Base-by-base conservation (phyloP, 2,797 vertebrate genomes). In the Coregonus suidteri region DNA sequence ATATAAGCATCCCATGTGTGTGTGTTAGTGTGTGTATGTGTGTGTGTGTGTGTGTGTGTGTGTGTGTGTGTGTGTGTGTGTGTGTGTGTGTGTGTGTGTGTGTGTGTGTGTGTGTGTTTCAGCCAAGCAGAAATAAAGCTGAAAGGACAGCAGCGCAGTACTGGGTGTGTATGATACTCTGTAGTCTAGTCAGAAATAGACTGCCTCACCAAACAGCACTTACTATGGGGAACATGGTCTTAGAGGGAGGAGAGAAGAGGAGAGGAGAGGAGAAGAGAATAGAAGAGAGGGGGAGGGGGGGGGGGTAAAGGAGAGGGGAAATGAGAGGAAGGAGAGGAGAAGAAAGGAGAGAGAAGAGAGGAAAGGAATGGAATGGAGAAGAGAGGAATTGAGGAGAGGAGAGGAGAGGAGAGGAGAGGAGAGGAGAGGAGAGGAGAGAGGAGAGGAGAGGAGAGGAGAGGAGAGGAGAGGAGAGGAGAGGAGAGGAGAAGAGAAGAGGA, bases 381-480 rank as follows among this genome's bases (percentile, higher is more conserved):
- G 68, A 47, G 53, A 59, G 34, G 52, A 31, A 1, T 25, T 25
- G 20, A 53, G 69, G 47, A 73, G 70, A 54, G 31, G 34, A 16
- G 68, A 54, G 79, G 53, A 4, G 31, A 69, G 47, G 18, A 35
- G 65, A 52, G 74, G 70, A 71, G 53, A 37, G 9, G 64, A 64
- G 67, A 52, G 35, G 20, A 41, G 41, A 71, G 13, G 25, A 35
- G 34, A 35, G 34, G 25, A 25, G 34, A 35, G 41, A 47, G 41
- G 41, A 9, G 7, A 2, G 41, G 41, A 47, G 9, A 47, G 41
- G 41, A 47, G 9, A 47, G 7, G 41, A 47, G 9, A 11, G 37
- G 71, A 66, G 71, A 52, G 68, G 56, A 30, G 75, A 68, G 73
- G 68, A 76, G 79, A 77, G 82, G 81, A 82, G 85, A 84, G 86